These are phyloP conservation scores for Nannospalax galili DNA, from an alignment of 2,113 vertebrate species.

Conservation along the genomic window DNA sequence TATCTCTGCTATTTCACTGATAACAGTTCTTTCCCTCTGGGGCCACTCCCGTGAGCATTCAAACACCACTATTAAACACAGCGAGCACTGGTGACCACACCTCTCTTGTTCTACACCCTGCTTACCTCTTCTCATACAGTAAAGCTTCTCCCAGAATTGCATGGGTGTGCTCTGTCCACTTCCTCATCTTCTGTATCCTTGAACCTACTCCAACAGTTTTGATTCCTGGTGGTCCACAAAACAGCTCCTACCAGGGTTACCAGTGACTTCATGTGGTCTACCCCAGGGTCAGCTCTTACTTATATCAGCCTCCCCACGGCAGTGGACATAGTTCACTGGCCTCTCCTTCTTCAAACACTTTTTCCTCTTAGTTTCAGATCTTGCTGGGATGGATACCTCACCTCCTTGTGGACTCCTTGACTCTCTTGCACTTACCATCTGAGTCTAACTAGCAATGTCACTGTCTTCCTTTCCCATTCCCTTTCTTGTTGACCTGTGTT, in stretches of 20 bases:
- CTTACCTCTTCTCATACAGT: background rate
- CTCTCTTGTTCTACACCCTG: background rate
- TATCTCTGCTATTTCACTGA: background rate
- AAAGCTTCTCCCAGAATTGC: background rate
- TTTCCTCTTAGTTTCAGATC: background rate
- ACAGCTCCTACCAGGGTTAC: background rate
- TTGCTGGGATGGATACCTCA: background rate
- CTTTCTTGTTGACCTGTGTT: background rate
- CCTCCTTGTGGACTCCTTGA: background rate
- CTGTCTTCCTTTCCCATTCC: background rate
- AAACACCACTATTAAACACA: background rate
- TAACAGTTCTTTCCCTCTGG: background rate
- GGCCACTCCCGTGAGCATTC: background rate
- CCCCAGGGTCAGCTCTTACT: background rate
- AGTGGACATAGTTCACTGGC: fast-evolving
- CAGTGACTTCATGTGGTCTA: fast-evolving
- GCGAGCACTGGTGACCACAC: background rate
- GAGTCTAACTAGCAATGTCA: background rate
- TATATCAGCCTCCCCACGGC: background rate
- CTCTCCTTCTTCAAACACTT: background rate
- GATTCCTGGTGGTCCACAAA: background rate
- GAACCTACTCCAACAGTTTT: background rate
- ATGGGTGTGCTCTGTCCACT: background rate
- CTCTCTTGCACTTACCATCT: background rate
- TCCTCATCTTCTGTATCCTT: background rate